Evolutionary conservation across 1,140 invertebrate species (phyloP), one percentile per base, ranked within the genome.

Genomic region (Periplaneta americana): DNA sequence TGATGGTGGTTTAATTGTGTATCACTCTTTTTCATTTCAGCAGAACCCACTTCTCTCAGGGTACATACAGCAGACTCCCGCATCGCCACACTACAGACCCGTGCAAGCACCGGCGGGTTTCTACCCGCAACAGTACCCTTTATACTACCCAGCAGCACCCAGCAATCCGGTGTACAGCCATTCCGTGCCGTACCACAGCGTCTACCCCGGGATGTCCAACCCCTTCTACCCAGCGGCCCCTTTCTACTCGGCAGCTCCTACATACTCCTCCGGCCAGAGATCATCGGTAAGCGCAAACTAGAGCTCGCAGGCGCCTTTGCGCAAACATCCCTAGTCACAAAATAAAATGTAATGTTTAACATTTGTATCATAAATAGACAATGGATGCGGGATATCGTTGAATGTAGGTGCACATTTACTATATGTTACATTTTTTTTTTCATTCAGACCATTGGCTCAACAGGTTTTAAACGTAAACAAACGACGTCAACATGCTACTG

Each of bases 111-210:
- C 77, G 17, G 37, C 39, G 11, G 48, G 66, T n/a, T 32, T 33
- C 75, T 37, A 77, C 81, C 35, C 75, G 75, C 18, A 31, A 34
- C 81, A 75, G 57, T 81, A 28, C 35, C 76, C 76, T 31, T 28
- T 36, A 0, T 78, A 78, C 76, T 78, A 78, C 76, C 76, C 76
- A 11, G 76, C 34, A 15, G 76, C n/a, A 34, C 36, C 34, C 76
- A 28, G 28, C 17, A n/a, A n/a, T 6, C 34, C 34, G 28, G 17
- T 36, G 35, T 78, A 78, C 13, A 18, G 17, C 17, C 32, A 33
- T 1, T 9, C 75, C 32, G 10, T 35, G 32, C 17, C 75, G 10
- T 76, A 76, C 75, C 76, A 34, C 15, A n/a, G 76, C 10, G 76
- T 34, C 18, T 78, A 78, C 35, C 76, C 76, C 4, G 76, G 4